A percentile compares a stretch with the other conserved stretches of the same genome.
Conservation (phyloP, 2,113 vertebrate species). For the Tichodroma muraria region DNA sequence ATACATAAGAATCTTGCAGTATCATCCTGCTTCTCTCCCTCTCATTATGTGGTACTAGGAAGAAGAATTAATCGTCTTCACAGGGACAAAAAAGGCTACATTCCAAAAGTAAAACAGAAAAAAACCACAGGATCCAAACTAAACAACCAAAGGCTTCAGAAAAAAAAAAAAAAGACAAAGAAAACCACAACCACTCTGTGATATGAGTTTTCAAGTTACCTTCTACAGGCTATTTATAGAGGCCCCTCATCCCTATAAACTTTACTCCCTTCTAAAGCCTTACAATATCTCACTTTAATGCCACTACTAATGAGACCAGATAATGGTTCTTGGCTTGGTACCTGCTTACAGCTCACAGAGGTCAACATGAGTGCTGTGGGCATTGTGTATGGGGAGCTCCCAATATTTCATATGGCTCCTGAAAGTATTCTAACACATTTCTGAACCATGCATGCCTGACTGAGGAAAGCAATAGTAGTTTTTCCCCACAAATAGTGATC, state of each 20-base stretch:
- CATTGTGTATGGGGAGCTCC: neutral
- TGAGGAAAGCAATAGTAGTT: neutral
- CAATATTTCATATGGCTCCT: neutral
- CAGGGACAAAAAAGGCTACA: neutral
- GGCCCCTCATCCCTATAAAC: neutral
- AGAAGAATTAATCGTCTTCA: neutral
- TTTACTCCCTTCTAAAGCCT: neutral
- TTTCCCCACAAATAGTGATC: neutral
- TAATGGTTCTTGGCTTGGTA: neutral
- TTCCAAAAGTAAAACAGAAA: neutral
- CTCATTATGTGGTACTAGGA: neutral
- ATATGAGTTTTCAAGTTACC: neutral
- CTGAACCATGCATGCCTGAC: neutral
- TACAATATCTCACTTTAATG: neutral
- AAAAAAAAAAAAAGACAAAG: neutral
- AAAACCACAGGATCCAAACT: neutral
- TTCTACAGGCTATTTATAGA: neutral
- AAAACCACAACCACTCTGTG: too few species aligned
- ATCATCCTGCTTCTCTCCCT: conserved; percentile 1
- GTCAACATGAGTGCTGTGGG: neutral
- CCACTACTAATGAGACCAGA: neutral
- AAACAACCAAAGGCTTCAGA: neutral
- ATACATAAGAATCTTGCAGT: neutral
- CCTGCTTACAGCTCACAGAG: neutral
- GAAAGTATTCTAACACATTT: neutral